Percentiles rank a stretch among this genome's conserved stretches.
Evolutionary conservation across 2,888 invertebrate species (phyloP).

Genomic region (Dione vanillae): DNA sequence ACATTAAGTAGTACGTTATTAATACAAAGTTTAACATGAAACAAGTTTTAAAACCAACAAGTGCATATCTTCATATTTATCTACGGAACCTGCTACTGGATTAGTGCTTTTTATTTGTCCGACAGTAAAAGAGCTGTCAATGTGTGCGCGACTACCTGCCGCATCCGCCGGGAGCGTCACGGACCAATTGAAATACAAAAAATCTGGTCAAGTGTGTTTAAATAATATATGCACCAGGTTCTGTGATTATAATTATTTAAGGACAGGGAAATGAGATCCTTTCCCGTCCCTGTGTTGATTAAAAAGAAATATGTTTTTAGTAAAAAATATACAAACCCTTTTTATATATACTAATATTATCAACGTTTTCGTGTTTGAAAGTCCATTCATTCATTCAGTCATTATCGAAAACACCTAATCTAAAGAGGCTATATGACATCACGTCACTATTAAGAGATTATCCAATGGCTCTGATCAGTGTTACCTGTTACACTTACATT

Average conservation of each 20-base stretch:
- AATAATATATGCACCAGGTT: background rate
- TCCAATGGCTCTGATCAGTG: too few relatives aligned
- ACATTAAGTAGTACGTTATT: constrained; percentile 28
- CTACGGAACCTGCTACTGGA: constrained; percentile 50
- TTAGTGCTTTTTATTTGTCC: constrained; percentile 55
- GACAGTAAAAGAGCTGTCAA: constrained; percentile 59
- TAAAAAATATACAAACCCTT: too few relatives aligned
- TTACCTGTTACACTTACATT: too few relatives aligned
- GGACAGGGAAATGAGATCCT: background rate
- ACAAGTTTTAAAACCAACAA: constrained; percentile 34
- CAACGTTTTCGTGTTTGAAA: too few relatives aligned
- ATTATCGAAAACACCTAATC: too few relatives aligned
- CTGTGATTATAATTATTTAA: background rate
- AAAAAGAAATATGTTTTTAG: too few relatives aligned
- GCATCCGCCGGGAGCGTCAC: constrained; percentile 58
- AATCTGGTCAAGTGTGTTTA: constrained; percentile 25
- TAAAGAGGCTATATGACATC: too few relatives aligned
- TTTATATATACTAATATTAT: too few relatives aligned
- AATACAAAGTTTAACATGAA: constrained; percentile 33
- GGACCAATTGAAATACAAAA: constrained; percentile 59
- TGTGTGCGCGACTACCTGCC: constrained; percentile 78
- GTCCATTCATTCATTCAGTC: too few relatives aligned
- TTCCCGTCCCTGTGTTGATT: too few relatives aligned
- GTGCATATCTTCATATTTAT: constrained; percentile 43
- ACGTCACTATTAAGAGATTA: too few relatives aligned